Evolutionary conservation across 23 tunicate species (phyloP), one percentile per base, ranked within the genome.

Genomic region (Pegea sp.): DNA sequence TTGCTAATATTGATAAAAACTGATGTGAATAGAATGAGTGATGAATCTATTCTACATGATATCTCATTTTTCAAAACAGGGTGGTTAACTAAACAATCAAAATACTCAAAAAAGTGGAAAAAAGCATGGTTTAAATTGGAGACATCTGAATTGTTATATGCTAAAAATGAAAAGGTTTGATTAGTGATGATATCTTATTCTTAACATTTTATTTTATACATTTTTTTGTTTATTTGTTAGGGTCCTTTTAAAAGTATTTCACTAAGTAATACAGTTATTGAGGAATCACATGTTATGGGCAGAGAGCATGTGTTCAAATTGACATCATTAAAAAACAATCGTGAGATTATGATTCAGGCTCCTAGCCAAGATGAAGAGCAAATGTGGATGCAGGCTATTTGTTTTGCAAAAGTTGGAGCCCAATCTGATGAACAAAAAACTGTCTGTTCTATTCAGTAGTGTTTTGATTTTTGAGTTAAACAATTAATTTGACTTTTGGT

Each of bases 371-470:
- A 55, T 46, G 53, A 55, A 46, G 78, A 71, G 29, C 69, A 71
- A 42, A 54, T 43, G 56, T 71, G 78, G 78, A 71, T 71, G 78
- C 69, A 71, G 63, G 69, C 78, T 24, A 63, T 71, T 26, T 71
- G 78, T 31, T 71, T 71, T 53, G 78, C 78, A 23, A 71, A 71
- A 52, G 78, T 63, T 55, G 59, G 78, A 54, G 78, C 78, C n/a
- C 51, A 44, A n/a, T n/a, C n/a, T n/a, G n/a, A n/a, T n/a, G n/a
- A n/a, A n/a, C n/a, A n/a, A n/a, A n/a, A n/a, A n/a, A n/a, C n/a
- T n/a, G n/a, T n/a, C n/a, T n/a, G n/a, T n/a, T n/a, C n/a, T n/a
- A n/a, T n/a, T n/a, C n/a, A n/a, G n/a, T n/a, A n/a, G n/a, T n/a
- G n/a, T n/a, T n/a, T n/a, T n/a, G n/a, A n/a, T n/a, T n/a, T n/a